Base-by-base conservation (phyloP, 1,140 invertebrate species). In the Adelges cooleyi region DNA sequence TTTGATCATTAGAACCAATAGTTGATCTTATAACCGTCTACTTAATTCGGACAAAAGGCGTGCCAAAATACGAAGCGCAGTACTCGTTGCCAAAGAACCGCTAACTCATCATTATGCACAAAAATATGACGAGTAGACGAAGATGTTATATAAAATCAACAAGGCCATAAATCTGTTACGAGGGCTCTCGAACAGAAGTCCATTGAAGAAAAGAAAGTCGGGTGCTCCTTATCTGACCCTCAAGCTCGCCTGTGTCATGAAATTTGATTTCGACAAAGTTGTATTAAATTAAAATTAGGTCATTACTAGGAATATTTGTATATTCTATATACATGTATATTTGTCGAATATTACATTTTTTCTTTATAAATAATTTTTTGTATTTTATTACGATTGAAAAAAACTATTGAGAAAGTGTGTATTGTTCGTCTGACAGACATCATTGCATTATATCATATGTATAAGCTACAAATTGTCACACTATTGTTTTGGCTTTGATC, bases 161-260 rank as follows among this genome's bases (percentile, higher is more conserved):
- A 56, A 56, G 36, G 17, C 22, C 25, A 42, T 29, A 59, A 46
- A 42, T 42, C 15, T 13, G 44, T 20, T 15, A 56, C 13, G 22
- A 59, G 42, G 27, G 40, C 54, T 29, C 54, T 59, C n/a, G 42
- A 59, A 17, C 23, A 56, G 44, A 59, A 59, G 54, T 59, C 44
- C 23, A 46, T 40, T 46, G 54, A 10, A 59, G n/a, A 62, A 59
- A 62, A 46, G 40, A 46, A 46, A 62, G 56, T 62, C 54, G 18
- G 54, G 25, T 48, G 13, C 42, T 33, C 23, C 10, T 46, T 56
- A 3, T 46, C 44, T 48, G 38, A 48, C 42, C 25, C 42, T 62
- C 56, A 3, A 48, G 56, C 44, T 15, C 9, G 11, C 20, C 23
- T 27, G 42, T n/a, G 20, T 33, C 13, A 2, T 59, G 20, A 27